Evolutionary conservation across 1,140 invertebrate species (phyloP), one percentile per base, ranked within the genome.

Genomic region (Venturia canescens): DNA sequence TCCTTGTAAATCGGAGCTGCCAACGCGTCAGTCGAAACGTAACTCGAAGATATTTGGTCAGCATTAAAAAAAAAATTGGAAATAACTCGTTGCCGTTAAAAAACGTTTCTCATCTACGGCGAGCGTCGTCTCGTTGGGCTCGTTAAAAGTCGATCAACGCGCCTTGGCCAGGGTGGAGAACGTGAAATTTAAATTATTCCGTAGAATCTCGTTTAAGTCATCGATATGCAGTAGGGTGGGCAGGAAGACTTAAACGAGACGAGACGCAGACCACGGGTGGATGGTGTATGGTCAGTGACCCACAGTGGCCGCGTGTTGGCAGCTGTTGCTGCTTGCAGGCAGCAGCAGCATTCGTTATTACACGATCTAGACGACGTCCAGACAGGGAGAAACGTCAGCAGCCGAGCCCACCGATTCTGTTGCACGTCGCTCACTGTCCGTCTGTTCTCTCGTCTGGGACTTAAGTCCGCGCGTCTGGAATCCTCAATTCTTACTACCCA

Each of bases 321-420:
- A 66, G 75, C 75, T 77, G 75, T 76, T 77, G 57, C 60, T 66
- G 60, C 34, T 23, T n/a, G 18, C 27, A 63, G 53, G 34, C 83
- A 82, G 77, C 50, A 66, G 71, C 85, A 87, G 83, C 86, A 89
- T 86, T 89, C 82, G 82, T 83, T 88, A 89, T 89, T 87, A 86
- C 75, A 77, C 85, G 85, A 87, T 87, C 87, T 89, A 90, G 89
- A 90, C 89, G 83, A 70, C 80, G 87, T 82, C 89, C 88, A 89
- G 88, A 89, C 88, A 84, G 86, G 80, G 82, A 84, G 78, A 86
- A 83, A 85, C 84, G 84, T 83, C 84, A 83, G 83, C 66, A 85
- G 78, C 83, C 83, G 82, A 80, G 81, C 84, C 84, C 80, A 69
- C 84, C 53, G 77, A 75, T 79, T 78, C 78, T 76, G 60, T 70